Percentiles rank a stretch among this genome's conserved stretches.
Evolutionary conservation across 2,113 vertebrate species (phyloP).

Genomic region (Donacobius atricapilla): DNA sequence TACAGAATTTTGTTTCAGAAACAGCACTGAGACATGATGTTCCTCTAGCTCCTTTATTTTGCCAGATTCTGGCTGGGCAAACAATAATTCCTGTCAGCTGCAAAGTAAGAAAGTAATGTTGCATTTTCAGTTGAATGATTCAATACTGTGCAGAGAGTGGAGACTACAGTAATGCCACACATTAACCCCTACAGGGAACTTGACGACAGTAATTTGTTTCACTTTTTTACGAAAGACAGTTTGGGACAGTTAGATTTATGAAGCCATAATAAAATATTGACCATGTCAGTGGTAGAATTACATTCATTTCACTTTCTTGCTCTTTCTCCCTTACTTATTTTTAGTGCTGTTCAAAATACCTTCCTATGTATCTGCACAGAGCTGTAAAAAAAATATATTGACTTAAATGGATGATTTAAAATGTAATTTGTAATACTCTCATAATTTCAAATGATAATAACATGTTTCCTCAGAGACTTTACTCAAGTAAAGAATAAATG

Average conservation of each 20-base stretch:
- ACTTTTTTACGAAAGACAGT: conserved; percentile 42
- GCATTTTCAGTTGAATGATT: conserved; percentile 27
- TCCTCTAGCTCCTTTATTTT: background rate
- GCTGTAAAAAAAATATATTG: background rate
- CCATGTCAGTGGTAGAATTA: background rate
- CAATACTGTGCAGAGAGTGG: background rate
- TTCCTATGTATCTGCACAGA: background rate
- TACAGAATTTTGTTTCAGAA: conserved; percentile 7
- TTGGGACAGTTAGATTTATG: conserved; percentile 47
- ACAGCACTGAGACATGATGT: background rate
- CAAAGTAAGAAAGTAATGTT: conserved; percentile 12
- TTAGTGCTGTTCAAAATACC: background rate
- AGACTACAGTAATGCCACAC: conserved; percentile 24
- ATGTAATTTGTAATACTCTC: background rate
- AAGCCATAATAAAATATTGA: conserved; percentile 40
- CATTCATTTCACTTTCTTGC: background rate
- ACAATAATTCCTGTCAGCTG: background rate
- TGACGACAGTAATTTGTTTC: conserved; percentile 34
- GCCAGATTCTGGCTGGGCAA: conserved; percentile 30
- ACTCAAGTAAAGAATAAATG: background rate
- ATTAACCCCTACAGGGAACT: conserved; percentile 24
- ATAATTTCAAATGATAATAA: background rate
- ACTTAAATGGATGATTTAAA: background rate
- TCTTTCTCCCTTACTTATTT: background rate
- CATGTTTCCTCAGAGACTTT: background rate